Conservation (phyloP, 30 jellyfish, hydroid and myxozoan species). For the Chrysaora quinquecirrha region DNA sequence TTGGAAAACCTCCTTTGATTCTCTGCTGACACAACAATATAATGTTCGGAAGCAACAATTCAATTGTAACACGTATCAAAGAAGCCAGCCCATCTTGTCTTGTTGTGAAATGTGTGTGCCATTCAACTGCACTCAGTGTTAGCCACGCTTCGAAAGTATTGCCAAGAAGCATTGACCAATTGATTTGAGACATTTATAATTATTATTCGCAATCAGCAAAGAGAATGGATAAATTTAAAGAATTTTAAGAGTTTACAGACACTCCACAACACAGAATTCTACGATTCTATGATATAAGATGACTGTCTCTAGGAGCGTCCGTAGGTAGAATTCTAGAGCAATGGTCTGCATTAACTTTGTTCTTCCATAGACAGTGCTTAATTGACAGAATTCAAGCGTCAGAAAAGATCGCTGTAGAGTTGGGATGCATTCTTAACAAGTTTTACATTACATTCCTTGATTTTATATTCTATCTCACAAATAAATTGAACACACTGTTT, state of each 20-base stretch:
- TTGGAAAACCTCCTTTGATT: neutral
- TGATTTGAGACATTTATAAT: neutral
- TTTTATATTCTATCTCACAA: neutral
- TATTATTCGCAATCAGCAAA: conserved; percentile 10
- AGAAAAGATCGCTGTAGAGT: conserved; percentile 6
- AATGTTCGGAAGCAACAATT: conserved; percentile 5
- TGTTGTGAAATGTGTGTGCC: conserved; percentile 9
- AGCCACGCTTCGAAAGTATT: conserved; percentile 2
- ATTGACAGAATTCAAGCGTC: neutral
- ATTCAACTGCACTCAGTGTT: conserved; percentile 21
- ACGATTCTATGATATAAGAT: neutral
- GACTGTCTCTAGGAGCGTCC: conserved; percentile 6
- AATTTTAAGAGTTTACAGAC: conserved; percentile 14
- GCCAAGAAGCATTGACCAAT: neutral
- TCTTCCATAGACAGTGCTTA: conserved; percentile 4
- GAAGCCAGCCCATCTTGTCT: conserved; percentile 23
- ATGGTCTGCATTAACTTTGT: conserved; percentile 1
- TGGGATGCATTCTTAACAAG: conserved; percentile 10
- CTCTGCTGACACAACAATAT: conserved; percentile 17
- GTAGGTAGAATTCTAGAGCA: conserved; percentile 12
- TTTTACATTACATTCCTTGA: neutral
- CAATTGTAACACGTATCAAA: conserved; percentile 14
- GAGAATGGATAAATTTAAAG: neutral
- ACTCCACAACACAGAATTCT: conserved; percentile 25
- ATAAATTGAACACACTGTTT: conserved; percentile 7